Percentiles rank a stretch among this genome's conserved stretches.
These are phyloP conservation scores for Platalea minor DNA, from an alignment of 2,797 vertebrate species.

Conservation along the genomic window DNA sequence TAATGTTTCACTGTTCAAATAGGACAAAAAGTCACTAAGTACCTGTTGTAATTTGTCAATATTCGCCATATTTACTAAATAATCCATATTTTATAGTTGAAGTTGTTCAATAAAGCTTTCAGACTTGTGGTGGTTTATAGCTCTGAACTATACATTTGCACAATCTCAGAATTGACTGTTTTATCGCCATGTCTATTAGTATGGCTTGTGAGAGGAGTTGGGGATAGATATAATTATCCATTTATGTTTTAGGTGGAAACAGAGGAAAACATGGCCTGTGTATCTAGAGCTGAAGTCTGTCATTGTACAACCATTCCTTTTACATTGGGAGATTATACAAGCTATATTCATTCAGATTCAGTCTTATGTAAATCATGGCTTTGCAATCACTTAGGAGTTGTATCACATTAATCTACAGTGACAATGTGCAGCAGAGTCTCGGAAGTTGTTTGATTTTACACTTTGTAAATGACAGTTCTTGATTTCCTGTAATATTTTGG, in stretches of 20 bases:
- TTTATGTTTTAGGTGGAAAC: not conserved
- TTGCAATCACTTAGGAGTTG: not conserved
- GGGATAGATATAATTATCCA: not conserved
- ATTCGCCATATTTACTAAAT: not conserved
- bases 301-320: not conserved
- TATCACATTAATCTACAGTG: slow-evolving; percentile 19
- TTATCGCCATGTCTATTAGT: not conserved
- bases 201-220: not conserved
- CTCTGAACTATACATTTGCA: not conserved
- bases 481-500: slow-evolving; percentile 16
- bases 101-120: not conserved
- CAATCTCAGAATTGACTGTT: not conserved
- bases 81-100: not conserved
- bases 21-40: not conserved
- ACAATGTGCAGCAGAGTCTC: slow-evolving; percentile 20
- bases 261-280: not conserved
- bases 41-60: not conserved
- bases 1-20: not conserved
- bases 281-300: not conserved
- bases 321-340: not conserved
- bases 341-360: not conserved
- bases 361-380: not conserved
- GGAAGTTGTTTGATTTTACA: slow-evolving; percentile 24
- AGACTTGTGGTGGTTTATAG: not conserved
- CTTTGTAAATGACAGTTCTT: slow-evolving; percentile 25